phyloP scores from a whole-genome alignment of 2,797 vertebrate genomes.

The Catostomus latipinnis region DNA sequence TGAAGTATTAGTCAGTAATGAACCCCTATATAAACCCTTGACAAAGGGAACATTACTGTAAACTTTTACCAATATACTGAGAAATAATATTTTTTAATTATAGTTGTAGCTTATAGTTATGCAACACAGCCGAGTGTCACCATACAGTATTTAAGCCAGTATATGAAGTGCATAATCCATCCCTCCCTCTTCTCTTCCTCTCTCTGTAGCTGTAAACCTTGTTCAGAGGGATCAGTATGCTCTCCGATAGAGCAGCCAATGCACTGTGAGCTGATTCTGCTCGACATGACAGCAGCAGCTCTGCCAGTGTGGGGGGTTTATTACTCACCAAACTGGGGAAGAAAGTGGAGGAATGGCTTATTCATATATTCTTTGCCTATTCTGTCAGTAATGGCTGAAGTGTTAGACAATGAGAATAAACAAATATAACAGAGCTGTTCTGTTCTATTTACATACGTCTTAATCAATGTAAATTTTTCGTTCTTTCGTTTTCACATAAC shows the following conservation, averaged over 20 bases:
- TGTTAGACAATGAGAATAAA: constrained; percentile 37
- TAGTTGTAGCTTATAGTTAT: constrained; percentile 48
- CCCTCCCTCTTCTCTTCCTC: constrained; percentile 26
- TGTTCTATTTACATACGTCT: constrained; percentile 12
- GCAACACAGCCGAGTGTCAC: constrained; percentile 32
- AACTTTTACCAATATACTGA: too few species aligned
- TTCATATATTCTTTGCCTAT: constrained; percentile 28
- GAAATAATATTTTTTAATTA: too few species aligned
- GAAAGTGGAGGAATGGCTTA: constrained; percentile 8
- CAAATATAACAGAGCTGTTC: constrained; percentile 38
- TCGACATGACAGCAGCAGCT: constrained; percentile 54
- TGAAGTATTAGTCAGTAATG: too few species aligned
- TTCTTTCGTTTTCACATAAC: neutral
- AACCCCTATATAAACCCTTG: too few species aligned
- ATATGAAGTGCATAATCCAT: constrained; percentile 46
- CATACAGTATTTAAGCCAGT: constrained; percentile 36
- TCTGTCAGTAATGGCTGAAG: constrained; percentile 42
- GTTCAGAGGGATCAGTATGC: constrained; percentile 60
- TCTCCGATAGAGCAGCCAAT: constrained; percentile 62
- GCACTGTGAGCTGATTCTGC: constrained; percentile 59
- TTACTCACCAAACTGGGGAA: constrained; percentile 49
- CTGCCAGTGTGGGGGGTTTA: constrained; percentile 55
- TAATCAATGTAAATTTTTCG: neutral
- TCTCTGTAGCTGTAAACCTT: constrained; percentile 59
- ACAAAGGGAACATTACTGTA: too few species aligned